A percentile compares a stretch with the other conserved stretches of the same genome.
Conservation (phyloP, 2,888 invertebrate species). For the Tridacna crocea region DNA sequence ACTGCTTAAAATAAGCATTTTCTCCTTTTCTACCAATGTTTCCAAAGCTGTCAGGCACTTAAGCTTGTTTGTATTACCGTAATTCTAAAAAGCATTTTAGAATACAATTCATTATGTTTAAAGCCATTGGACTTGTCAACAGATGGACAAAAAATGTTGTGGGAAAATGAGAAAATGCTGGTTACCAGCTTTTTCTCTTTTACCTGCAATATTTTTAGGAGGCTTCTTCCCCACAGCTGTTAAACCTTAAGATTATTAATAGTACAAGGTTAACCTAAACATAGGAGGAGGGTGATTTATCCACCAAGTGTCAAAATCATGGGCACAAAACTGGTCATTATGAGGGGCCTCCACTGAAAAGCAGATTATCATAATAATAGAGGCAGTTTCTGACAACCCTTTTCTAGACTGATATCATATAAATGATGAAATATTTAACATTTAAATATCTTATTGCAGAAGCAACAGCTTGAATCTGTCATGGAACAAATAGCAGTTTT, state of each 20-base stretch:
- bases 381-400: neutral
- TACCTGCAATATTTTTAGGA: no score
- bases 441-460: neutral
- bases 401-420: neutral
- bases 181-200: no score
- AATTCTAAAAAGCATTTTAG: no score
- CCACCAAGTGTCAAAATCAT: slow-evolving; percentile 17
- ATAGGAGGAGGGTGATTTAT: slow-evolving; percentile 12
- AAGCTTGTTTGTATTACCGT: neutral
- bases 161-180: no score
- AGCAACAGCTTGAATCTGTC: no score
- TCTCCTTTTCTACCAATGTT: neutral
- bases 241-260: no score
- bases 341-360: slow-evolving; percentile 2
- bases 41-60: neutral
- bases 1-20: neutral
- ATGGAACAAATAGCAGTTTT: no score
- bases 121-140: no score
- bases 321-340: slow-evolving; percentile 8
- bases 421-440: no score
- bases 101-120: no score
- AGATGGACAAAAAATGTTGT: no score
- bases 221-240: no score
- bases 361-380: slow-evolving; percentile 27
- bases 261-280: neutral